Percentiles rank a stretch among this genome's conserved stretches.
Conservation (phyloP, 2,888 invertebrate species). For the Apamea epomidion region DNA sequence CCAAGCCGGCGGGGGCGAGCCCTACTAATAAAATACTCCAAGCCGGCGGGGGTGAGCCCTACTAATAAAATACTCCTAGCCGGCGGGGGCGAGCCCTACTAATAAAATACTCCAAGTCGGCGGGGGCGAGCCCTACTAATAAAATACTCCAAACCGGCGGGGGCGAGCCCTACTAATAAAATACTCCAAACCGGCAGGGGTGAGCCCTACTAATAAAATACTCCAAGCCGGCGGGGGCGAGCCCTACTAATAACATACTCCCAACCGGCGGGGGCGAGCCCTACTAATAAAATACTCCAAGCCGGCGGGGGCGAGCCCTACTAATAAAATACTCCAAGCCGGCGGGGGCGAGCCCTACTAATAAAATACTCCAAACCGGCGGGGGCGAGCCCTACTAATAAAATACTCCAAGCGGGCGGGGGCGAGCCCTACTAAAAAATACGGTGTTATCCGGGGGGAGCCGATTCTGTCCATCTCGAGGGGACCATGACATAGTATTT, state of each 20-base stretch:
- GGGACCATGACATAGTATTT: background rate
- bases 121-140: background rate
- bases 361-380: background rate
- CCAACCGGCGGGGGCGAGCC: background rate
- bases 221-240: background rate
- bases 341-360: background rate
- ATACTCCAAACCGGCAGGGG: background rate
- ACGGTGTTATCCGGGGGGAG: slow-evolving; percentile 17
- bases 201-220: background rate
- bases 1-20: background rate
- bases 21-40: background rate
- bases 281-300: background rate
- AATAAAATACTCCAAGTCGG: background rate
- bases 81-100: background rate
- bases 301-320: background rate
- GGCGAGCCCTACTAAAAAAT: background rate
- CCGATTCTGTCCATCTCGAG: slow-evolving; percentile 9
- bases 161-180: background rate
- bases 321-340: background rate
- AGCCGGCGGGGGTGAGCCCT: background rate
- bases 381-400: background rate
- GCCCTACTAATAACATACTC: background rate
- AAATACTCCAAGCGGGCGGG: background rate
- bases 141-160: background rate
- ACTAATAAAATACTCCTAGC: background rate